Percentiles rank a stretch among this genome's conserved stretches.
Evolutionary conservation across 1,140 invertebrate species (phyloP).

Genomic region (Drosophila biarmipes): DNA sequence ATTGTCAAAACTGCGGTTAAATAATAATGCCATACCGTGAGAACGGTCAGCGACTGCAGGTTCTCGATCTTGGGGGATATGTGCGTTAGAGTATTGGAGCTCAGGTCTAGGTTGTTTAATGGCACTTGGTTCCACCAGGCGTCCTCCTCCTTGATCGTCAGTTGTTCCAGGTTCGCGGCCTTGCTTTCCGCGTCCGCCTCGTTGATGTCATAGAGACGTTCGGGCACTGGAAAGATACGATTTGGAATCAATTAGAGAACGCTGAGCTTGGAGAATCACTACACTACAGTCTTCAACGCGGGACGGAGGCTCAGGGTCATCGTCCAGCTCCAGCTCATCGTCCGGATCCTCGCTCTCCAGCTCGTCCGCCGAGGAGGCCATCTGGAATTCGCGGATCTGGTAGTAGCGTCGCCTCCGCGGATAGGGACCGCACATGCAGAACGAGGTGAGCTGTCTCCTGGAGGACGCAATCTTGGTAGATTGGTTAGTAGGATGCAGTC

Average conservation of each 20-base stretch:
- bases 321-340: constrained; percentile 61
- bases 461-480: constrained; percentile 79
- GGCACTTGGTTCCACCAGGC: constrained; percentile 95
- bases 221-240: constrained; percentile 88
- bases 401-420: constrained; percentile 70
- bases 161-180: constrained; percentile 88
- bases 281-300: constrained; percentile 48
- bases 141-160: constrained; percentile 86
- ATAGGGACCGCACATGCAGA: constrained; percentile 79
- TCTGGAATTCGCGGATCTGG: constrained; percentile 79
- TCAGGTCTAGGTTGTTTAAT: constrained; percentile 91
- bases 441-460: constrained; percentile 76
- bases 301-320: constrained; percentile 39
- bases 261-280: background rate
- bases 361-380: constrained; percentile 75
- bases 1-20: background rate
- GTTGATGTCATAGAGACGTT: constrained; percentile 92
- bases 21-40: constrained; percentile 87
- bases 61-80: constrained; percentile 89
- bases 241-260: constrained; percentile 18
- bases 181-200: constrained; percentile 88
- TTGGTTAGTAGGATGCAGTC: background rate
- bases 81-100: constrained; percentile 89
- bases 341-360: constrained; percentile 77
- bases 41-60: constrained; percentile 89